Conservation (phyloP, 2,888 invertebrate genomes). For the Phyto melanocephala region DNA sequence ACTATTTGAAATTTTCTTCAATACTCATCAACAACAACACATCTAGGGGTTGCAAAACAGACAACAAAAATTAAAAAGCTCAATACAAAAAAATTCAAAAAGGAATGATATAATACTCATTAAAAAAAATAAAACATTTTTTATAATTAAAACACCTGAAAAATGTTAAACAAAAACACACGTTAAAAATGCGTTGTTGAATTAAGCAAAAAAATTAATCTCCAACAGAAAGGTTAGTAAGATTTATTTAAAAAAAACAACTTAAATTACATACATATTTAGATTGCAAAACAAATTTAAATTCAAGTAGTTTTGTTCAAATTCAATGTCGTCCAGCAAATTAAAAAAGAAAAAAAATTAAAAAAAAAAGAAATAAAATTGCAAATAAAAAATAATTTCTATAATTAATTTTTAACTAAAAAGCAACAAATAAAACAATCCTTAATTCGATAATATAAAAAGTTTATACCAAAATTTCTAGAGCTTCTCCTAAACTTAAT, state of each 20-base stretch:
- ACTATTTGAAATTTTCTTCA: neutral
- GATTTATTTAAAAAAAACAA: constrained; percentile 31
- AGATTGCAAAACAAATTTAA: constrained; percentile 52
- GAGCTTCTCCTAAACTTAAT: constrained; percentile 52
- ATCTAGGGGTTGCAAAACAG: constrained; percentile 43
- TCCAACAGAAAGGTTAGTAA: constrained; percentile 28
- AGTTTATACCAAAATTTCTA: constrained; percentile 45
- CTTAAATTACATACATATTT: constrained; percentile 31
- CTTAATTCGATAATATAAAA: constrained; percentile 21
- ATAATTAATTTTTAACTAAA: constrained; percentile 63
- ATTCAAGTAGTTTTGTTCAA: constrained; percentile 68
- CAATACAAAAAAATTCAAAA: constrained; percentile 48
- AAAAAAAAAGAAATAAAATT: constrained; percentile 66
- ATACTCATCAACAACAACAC: constrained; percentile 32
- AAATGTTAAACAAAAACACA: constrained; percentile 20
- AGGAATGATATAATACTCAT: constrained; percentile 46
- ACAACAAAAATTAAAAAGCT: constrained; percentile 51
- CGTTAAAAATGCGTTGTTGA: constrained; percentile 46
- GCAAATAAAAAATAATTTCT: constrained; percentile 60
- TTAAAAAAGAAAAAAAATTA: constrained; percentile 64
- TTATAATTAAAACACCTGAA: constrained; percentile 26
- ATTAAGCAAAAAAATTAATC: constrained; percentile 14
- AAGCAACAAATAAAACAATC: constrained; percentile 67
- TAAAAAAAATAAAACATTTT: constrained; percentile 20
- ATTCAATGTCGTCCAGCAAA: constrained; percentile 76